phyloP scores from a whole-genome alignment of 1,140 invertebrate genomes.

The Cardiocondyla obscurior region DNA sequence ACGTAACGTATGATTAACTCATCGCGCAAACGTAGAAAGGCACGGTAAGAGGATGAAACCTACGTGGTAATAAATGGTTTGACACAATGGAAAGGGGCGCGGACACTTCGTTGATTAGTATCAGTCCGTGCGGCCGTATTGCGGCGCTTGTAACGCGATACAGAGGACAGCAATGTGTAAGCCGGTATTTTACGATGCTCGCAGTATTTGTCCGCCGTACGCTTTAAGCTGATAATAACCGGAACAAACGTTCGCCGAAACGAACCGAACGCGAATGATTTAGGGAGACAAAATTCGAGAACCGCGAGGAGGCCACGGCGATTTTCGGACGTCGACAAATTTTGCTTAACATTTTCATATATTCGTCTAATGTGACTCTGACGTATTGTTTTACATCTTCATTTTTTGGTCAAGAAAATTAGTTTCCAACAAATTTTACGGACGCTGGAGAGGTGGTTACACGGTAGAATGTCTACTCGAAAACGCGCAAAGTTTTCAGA shows the following conservation, averaged over 20 bases:
- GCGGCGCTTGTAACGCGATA: conserved; percentile 64
- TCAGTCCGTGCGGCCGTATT: conserved; percentile 58
- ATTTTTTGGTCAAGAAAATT: background rate
- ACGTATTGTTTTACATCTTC: background rate
- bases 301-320: background rate
- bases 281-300: conserved; percentile 52
- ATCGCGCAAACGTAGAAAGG: conserved; percentile 62
- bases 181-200: conserved; percentile 66
- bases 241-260: conserved; percentile 55
- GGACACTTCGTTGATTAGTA: conserved; percentile 70
- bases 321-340: conserved; percentile 32
- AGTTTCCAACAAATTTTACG: background rate
- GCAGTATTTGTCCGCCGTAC: conserved; percentile 67
- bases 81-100: conserved; percentile 72
- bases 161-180: conserved; percentile 19
- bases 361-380: background rate
- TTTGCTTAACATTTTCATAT: conserved; percentile 18
- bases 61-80: conserved; percentile 69
- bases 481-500: conserved; percentile 20
- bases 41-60: conserved; percentile 65
- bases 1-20: conserved; percentile 69
- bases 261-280: conserved; percentile 59
- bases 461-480: background rate
- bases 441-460: background rate
- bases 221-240: conserved; percentile 70